These are phyloP conservation scores for Caenorhabditis uteleia DNA, from an alignment of 2,888 invertebrate genomes.

Conservation along the genomic window DNA sequence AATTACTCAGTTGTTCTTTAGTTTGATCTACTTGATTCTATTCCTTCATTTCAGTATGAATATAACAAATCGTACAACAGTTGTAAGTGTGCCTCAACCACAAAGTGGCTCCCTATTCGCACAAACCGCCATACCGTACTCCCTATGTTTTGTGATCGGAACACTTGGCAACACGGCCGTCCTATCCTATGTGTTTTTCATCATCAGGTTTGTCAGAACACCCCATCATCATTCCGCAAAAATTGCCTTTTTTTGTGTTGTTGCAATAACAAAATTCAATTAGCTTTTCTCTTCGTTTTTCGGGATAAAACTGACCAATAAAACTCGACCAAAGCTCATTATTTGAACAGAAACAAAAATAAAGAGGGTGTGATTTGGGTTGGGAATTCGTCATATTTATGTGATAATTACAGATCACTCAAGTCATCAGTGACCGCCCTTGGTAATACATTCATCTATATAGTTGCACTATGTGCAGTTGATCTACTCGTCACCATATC, in stretches of 20 bases:
- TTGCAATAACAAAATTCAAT: not conserved
- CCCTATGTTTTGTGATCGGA: slow-evolving; percentile 48
- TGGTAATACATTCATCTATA: slow-evolving; percentile 57
- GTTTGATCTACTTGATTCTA: no score
- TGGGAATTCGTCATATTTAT: no score
- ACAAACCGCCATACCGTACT: slow-evolving; percentile 46
- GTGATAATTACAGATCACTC: slow-evolving; percentile 48
- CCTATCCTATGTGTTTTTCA: slow-evolving; percentile 56
- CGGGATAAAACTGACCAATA: not conserved
- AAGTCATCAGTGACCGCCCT: slow-evolving; percentile 56
- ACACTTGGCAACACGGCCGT: slow-evolving; percentile 55
- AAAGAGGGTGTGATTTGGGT: not conserved
- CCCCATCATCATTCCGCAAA: not conserved
- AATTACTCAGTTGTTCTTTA: no score
- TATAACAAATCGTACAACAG: no score
- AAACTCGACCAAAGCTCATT: not conserved
- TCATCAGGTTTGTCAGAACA: slow-evolving; percentile 58
- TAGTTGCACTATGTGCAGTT: slow-evolving; percentile 50
- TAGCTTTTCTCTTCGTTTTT: not conserved
- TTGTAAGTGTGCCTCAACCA: no score
- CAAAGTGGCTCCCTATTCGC: slow-evolving; percentile 29
- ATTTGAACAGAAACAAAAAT: not conserved
- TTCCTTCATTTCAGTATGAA: no score
- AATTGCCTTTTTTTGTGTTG: not conserved
- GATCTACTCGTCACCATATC: slow-evolving; percentile 54